Percentiles rank a stretch among this genome's conserved stretches.
Evolutionary conservation across 2,797 vertebrate genomes (phyloP).

Genomic region (Sphaeramia orbicularis): DNA sequence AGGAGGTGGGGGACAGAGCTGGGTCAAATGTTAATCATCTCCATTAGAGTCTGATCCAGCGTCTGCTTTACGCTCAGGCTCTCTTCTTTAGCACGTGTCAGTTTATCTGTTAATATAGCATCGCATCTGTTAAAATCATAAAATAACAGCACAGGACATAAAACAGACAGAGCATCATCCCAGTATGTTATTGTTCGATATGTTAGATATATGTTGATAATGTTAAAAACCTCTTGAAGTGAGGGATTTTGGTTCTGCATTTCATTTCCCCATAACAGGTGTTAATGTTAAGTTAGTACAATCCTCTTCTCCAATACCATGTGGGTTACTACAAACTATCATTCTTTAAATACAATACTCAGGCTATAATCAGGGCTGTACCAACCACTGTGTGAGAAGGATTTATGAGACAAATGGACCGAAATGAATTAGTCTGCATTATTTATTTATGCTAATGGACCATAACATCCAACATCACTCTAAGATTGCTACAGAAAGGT

Average conservation of each 20-base stretch:
- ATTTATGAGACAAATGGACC: no score
- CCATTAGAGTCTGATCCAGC: constrained; percentile 97
- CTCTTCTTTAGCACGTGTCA: constrained; percentile 94
- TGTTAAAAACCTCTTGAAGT: constrained; percentile 13
- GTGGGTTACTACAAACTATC: neutral
- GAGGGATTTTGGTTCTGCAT: neutral
- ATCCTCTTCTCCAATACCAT: neutral
- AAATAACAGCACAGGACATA: constrained; percentile 25
- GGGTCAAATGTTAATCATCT: constrained; percentile 97
- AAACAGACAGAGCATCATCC: constrained; percentile 29
- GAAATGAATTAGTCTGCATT: no score
- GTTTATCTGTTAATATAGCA: constrained; percentile 93
- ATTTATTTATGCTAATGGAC: no score
- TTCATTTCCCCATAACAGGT: neutral
- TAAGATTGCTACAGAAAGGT: no score
- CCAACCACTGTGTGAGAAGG: neutral
- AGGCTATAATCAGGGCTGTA: constrained; percentile 15
- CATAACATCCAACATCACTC: no score
- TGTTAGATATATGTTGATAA: constrained; percentile 27
- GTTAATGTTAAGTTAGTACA: constrained; percentile 15
- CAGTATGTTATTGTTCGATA: constrained; percentile 6
- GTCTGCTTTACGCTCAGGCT: constrained; percentile 94
- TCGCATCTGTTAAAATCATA: constrained; percentile 57
- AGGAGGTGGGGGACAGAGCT: constrained; percentile 42
- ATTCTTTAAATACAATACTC: neutral